These are phyloP conservation scores for Gasterosteus nipponicus DNA, from an alignment of 2,113 vertebrate genomes.

Conservation along the genomic window DNA sequence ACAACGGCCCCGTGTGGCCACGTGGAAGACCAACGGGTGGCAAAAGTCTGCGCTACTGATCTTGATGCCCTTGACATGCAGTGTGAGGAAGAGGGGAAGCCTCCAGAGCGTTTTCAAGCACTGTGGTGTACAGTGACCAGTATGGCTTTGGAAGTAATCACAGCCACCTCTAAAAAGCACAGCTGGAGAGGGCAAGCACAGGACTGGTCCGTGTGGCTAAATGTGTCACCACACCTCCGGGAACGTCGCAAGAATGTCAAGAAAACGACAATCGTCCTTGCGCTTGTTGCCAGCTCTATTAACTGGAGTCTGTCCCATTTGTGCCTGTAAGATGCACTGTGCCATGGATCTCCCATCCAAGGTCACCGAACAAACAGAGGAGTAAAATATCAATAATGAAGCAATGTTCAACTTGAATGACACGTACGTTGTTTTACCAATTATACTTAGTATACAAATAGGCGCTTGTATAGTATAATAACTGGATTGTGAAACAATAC, in stretches of 20 bases:
- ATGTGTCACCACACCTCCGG: slow-evolving; percentile 30
- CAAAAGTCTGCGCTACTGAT: slow-evolving; percentile 19
- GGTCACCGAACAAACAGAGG: slow-evolving; percentile 14
- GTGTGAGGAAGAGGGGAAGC: slow-evolving; percentile 23
- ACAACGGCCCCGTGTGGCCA: slow-evolving; percentile 49
- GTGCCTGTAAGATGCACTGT: slow-evolving; percentile 3
- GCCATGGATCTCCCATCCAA: neutral
- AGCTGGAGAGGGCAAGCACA: slow-evolving; percentile 32
- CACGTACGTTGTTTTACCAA: neutral
- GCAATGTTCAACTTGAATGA: no score
- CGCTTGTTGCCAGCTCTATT: slow-evolving; percentile 21
- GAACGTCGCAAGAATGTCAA: slow-evolving; percentile 47
- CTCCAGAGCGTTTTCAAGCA: slow-evolving; percentile 33
- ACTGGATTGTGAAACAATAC: neutral
- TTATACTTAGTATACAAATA: neutral
- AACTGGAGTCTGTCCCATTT: slow-evolving; percentile 13
- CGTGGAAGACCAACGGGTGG: slow-evolving; percentile 25
- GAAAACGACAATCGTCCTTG: slow-evolving; percentile 27
- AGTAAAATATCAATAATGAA: no score
- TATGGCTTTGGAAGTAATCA: slow-evolving; percentile 20
- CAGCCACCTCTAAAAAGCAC: slow-evolving; percentile 33
- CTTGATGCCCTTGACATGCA: slow-evolving; percentile 48
- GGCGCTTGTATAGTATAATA: neutral
- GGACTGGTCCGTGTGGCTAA: slow-evolving; percentile 3
- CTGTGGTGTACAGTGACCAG: slow-evolving; percentile 20